Conservation (phyloP, 1,140 invertebrate species). For the Cylas formicarius region DNA sequence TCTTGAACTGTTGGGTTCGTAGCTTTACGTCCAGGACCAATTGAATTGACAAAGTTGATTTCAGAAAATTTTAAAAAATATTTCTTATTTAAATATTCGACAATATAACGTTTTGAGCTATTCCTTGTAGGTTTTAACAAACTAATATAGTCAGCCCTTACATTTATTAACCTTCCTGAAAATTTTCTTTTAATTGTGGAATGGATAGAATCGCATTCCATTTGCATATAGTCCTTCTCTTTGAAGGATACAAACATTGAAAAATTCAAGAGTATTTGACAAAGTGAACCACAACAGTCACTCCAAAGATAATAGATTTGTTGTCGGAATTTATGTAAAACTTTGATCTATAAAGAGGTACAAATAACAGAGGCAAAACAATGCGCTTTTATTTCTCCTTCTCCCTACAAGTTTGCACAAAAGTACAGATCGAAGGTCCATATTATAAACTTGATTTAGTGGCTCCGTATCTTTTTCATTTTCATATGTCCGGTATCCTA, state of each 20-base stretch:
- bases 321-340: neutral
- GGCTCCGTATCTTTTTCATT: conserved; percentile 14
- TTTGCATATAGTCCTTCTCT: conserved; percentile 12
- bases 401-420: conserved; percentile 7
- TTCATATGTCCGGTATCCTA: too few relatives aligned
- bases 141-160: conserved; percentile 12
- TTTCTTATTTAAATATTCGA: conserved; percentile 5
- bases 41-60: conserved; percentile 7
- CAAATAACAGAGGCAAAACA: conserved; percentile 1
- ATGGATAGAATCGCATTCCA: conserved; percentile 3
- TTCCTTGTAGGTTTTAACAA: neutral
- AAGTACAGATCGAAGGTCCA: conserved; percentile 7
- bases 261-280: conserved; percentile 10
- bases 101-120: conserved; percentile 5
- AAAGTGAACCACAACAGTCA: conserved; percentile 9
- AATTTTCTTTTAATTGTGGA: conserved; percentile 1
- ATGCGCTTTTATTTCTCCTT: conserved; percentile 1
- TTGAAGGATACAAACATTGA: conserved; percentile 7
- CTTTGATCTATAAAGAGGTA: neutral
- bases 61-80: conserved; percentile 6
- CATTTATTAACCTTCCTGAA: conserved; percentile 8
- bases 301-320: conserved; percentile 3
- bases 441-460: conserved; percentile 4
- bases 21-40: conserved; percentile 9
- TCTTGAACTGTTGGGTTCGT: conserved; percentile 8